A percentile compares a stretch with the other conserved stretches of the same genome.
phyloP scores from a whole-genome alignment of 2,113 vertebrate genomes.

The Thinocorus orbignyianus region DNA sequence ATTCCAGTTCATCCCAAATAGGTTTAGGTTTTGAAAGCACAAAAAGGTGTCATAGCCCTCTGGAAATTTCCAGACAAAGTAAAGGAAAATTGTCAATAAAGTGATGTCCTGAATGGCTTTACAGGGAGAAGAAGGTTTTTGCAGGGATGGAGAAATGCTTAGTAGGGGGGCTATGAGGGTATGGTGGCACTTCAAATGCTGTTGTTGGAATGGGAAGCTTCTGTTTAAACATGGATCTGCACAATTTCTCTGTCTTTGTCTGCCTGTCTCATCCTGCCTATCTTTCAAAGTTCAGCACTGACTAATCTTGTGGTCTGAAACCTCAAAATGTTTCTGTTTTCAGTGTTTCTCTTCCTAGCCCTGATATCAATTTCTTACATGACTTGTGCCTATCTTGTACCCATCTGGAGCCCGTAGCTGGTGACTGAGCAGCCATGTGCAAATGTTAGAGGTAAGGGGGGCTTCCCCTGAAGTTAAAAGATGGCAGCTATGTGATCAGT shows the following conservation, averaged over 20 bases:
- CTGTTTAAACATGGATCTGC: background rate
- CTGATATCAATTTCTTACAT: background rate
- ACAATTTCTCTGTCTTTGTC: background rate
- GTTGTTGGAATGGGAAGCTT: background rate
- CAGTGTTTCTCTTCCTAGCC: background rate
- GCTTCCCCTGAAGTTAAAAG: background rate
- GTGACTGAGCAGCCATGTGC: background rate
- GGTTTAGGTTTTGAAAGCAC: background rate
- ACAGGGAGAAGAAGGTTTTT: background rate
- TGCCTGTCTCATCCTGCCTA: background rate
- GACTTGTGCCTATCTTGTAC: background rate
- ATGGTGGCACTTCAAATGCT: background rate
- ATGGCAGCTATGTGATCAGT: background rate
- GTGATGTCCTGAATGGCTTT: background rate
- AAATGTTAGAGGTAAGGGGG: background rate
- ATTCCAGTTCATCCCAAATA: background rate
- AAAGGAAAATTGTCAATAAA: background rate
- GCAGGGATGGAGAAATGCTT: background rate
- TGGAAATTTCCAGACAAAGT: background rate
- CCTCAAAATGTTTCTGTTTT: background rate
- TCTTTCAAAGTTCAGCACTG: background rate
- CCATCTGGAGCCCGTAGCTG: background rate
- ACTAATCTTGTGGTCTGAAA: background rate
- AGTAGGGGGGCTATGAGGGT: background rate
- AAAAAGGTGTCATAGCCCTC: background rate